Evolutionary conservation across 2,113 vertebrate species (phyloP).

Genomic region (Tetrax tetrax): DNA sequence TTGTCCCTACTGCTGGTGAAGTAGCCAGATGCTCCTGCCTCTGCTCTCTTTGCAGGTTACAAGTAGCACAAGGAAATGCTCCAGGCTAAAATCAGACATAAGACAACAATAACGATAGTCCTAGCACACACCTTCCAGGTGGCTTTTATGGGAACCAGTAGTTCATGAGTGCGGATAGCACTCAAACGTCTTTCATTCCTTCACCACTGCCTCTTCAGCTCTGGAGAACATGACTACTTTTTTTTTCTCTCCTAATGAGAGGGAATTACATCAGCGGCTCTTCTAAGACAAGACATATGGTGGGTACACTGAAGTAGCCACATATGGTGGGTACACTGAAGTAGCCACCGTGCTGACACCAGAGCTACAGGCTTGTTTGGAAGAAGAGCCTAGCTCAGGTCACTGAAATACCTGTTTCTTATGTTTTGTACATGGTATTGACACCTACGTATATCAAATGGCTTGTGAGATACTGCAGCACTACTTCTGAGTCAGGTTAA

Average conservation of each 20-base stretch:
- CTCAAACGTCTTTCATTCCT: neutral
- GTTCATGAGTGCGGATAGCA: neutral
- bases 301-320: neutral
- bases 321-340: neutral
- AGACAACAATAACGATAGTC: neutral
- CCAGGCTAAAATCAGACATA: neutral
- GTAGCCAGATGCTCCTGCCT: neutral
- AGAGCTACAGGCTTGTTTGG: neutral
- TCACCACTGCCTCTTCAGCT: neutral
- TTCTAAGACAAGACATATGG: neutral
- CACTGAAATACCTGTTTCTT: neutral
- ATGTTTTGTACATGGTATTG: neutral
- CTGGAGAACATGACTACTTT: accelerated
- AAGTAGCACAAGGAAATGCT: neutral
- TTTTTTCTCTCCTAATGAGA: neutral
- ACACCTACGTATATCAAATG: accelerated
- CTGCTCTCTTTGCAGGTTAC: neutral
- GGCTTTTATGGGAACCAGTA: neutral
- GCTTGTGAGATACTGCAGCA: neutral
- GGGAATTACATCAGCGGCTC: neutral
- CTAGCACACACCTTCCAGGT: neutral
- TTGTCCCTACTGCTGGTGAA: neutral
- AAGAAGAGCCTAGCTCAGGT: neutral
- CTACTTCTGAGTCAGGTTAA: neutral
- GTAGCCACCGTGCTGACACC: neutral